Conservation (phyloP, 2,113 vertebrate species). For the Plotosus lineatus region DNA sequence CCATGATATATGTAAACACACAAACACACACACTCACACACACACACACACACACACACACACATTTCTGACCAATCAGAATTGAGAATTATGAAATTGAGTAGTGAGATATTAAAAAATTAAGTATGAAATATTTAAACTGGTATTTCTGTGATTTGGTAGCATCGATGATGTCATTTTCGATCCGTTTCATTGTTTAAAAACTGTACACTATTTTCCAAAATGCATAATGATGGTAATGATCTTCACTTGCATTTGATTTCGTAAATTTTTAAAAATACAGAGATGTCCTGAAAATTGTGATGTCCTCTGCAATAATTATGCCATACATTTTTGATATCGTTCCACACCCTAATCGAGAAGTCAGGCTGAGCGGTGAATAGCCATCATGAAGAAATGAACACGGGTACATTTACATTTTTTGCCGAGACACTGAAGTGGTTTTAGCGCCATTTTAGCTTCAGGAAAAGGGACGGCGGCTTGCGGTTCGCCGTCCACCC, state of each 20-base stretch:
- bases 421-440: slow-evolving; percentile 19
- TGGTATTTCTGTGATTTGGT: neutral
- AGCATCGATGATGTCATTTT: neutral
- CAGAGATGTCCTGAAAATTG: no score
- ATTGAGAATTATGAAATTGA: neutral
- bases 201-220: neutral
- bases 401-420: slow-evolving; percentile 15
- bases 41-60: no score
- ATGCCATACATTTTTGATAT: neutral
- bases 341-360: neutral
- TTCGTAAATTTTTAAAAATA: neutral
- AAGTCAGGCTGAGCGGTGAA: neutral
- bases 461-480: neutral
- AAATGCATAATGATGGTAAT: neutral
- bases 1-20: no score
- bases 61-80: neutral
- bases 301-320: neutral
- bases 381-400: slow-evolving; percentile 35
- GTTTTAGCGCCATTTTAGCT: slow-evolving; percentile 11
- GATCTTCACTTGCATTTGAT: neutral
- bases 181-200: neutral
- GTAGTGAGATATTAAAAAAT: neutral
- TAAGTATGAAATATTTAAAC: neutral
- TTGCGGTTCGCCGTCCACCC: slow-evolving; percentile 43
- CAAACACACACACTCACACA: no score